Evolutionary conservation across 2,797 vertebrate genomes (phyloP), one percentile per base, ranked within the genome.

Genomic region (Chromis chromis): DNA sequence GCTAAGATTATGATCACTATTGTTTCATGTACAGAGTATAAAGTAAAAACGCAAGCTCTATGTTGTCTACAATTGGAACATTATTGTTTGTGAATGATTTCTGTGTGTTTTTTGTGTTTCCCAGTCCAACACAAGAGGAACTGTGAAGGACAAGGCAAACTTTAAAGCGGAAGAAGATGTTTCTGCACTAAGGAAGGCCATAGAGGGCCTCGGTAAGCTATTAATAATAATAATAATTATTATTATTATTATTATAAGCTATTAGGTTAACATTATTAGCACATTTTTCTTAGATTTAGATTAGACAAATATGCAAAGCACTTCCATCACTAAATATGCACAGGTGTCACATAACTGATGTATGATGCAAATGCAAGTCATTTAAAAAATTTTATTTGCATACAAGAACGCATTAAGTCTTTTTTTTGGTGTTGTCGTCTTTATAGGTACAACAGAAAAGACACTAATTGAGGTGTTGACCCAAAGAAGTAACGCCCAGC

Each of bases 151-250:
- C 67, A 93, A 87, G 10, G 22, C 91, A 0, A 91, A 93, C 42
- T 97, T 97, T 72, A 96, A 93, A 74, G 88, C 92, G 7, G 89
- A 93, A 0, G 94, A 90, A 28, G 96, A 97, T 76, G 96, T 94
- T 10, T 83, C 95, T 65, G 92, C 90, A 1, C 67, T 98, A 14
- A 93, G 79, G 59, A 95, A 95, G 52, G 96, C 96, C 42, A 95
- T 97, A 0, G 93, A 92, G 74, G 96, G 96, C 65, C 11, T 97
- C 4, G 96, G 96, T 97, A 87, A 78, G 92, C 14, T 39, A 13
- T 57, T 48, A n/a, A n/a, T n/a, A n/a, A n/a, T n/a, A n/a, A n/a
- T n/a, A n/a, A n/a, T n/a, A n/a, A n/a, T n/a, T n/a, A n/a, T n/a
- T n/a, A n/a, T n/a, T n/a, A n/a, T n/a, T n/a, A n/a, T n/a, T n/a